phyloP scores from a whole-genome alignment of 2,888 invertebrate genomes.

The Campoletis raptor region DNA sequence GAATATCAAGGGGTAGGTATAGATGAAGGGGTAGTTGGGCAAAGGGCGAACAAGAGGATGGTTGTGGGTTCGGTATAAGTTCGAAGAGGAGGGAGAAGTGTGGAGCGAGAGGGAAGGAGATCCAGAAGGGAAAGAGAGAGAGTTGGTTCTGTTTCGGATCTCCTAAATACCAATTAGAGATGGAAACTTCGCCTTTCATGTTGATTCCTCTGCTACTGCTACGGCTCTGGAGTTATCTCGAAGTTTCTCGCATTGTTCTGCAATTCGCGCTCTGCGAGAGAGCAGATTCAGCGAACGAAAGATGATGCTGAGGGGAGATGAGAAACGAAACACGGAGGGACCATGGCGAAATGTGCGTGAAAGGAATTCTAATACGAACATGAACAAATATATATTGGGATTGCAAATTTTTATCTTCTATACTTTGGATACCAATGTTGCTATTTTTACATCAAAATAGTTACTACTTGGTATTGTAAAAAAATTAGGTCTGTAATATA shows the following conservation, averaged over 20 bases:
- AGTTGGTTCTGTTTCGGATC: conserved; percentile 82
- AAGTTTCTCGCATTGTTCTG: conserved; percentile 83
- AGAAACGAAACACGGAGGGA: conserved; percentile 41
- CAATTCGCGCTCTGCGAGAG: conserved; percentile 69
- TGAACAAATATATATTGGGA: conserved; percentile 10
- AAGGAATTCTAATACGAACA: conserved; percentile 50
- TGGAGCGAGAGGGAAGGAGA: conserved; percentile 6
- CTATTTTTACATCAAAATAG: not conserved
- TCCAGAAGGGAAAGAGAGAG: conserved; percentile 23
- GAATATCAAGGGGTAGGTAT: conserved; percentile 52
- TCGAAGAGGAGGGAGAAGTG: conserved; percentile 45
- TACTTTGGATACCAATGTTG: not conserved
- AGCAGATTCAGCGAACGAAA: conserved; percentile 47
- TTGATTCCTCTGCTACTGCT: conserved; percentile 78
- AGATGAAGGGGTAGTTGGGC: conserved; percentile 59
- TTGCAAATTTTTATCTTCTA: conserved; percentile 19
- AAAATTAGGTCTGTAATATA: not conserved
- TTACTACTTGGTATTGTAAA: not conserved
- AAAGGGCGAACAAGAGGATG: conserved; percentile 69
- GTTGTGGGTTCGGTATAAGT: conserved; percentile 64
- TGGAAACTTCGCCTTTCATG: conserved; percentile 84
- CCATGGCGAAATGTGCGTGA: conserved; percentile 33
- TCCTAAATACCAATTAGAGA: conserved; percentile 84
- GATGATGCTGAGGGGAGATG: conserved; percentile 31
- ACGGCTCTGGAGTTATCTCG: conserved; percentile 80